phyloP scores from a whole-genome alignment of 2,888 invertebrate genomes.

The Lasioglossum pauxillum region DNA sequence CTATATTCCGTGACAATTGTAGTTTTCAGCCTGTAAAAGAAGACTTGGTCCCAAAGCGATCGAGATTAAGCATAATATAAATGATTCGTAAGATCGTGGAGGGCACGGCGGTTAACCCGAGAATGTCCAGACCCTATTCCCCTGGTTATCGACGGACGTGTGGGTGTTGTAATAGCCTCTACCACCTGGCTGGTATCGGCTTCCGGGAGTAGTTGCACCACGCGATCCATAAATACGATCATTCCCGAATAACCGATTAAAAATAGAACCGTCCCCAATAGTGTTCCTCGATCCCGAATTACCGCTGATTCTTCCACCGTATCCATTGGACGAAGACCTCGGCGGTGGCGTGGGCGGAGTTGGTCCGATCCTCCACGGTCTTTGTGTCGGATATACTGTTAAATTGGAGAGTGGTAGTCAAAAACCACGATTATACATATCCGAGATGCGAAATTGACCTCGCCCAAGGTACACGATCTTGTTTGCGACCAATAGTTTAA shows the following conservation, averaged over 20 bases:
- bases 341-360: conserved; percentile 76
- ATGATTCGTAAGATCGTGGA: not conserved
- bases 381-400: conserved; percentile 58
- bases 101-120: conserved; percentile 71
- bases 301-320: conserved; percentile 68
- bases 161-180: conserved; percentile 77
- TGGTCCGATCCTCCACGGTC: conserved; percentile 55
- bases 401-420: conserved; percentile 62
- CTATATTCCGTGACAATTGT: conserved; percentile 28
- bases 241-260: conserved; percentile 74
- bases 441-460: not conserved
- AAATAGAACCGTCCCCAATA: conserved; percentile 74
- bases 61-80: not conserved
- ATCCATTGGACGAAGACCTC: conserved; percentile 72
- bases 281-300: conserved; percentile 74
- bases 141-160: conserved; percentile 74
- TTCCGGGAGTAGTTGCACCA: conserved; percentile 57
- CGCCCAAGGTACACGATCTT: not conserved
- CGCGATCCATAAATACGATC: conserved; percentile 39
- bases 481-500: not conserved
- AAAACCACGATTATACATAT: conserved; percentile 18
- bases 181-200: conserved; percentile 57
- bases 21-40: conserved; percentile 11
- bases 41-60: conserved; percentile 3
- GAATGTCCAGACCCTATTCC: conserved; percentile 81